Conservation (phyloP, 53 echinoderm and acorn worm species). For the Henricia sp. region DNA sequence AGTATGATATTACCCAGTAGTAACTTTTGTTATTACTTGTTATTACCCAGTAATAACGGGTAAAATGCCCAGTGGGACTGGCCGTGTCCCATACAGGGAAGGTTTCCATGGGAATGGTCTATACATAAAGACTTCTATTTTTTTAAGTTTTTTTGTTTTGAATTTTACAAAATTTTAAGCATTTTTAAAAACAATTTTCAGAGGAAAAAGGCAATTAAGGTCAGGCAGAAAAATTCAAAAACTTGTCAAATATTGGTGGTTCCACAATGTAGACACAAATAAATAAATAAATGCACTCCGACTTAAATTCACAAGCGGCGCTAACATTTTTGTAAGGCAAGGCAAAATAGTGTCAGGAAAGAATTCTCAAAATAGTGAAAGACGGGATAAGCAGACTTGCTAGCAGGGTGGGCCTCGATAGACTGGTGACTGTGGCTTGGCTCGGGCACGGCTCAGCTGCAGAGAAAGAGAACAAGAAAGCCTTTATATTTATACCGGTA, state of each 20-base stretch:
- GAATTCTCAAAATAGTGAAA: constrained; percentile 22
- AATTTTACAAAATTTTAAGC: too few relatives aligned
- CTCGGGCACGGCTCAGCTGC: constrained; percentile 49
- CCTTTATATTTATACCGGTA: neutral
- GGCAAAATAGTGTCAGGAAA: constrained; percentile 19
- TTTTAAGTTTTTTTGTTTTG: too few relatives aligned
- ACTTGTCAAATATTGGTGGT: too few relatives aligned
- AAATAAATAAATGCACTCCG: neutral
- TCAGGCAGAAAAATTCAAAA: neutral
- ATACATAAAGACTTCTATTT: too few relatives aligned
- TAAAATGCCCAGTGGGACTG: too few relatives aligned
- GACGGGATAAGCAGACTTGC: constrained; percentile 12
- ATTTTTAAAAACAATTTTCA: too few relatives aligned
- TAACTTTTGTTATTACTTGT: too few relatives aligned
- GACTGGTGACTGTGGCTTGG: neutral
- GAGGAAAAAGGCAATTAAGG: neutral
- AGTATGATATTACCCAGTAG: too few relatives aligned
- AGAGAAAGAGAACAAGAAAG: neutral
- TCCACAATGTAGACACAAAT: too few relatives aligned
- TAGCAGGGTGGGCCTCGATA: constrained; percentile 37
- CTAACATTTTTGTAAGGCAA: constrained; percentile 16
- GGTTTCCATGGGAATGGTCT: too few relatives aligned
- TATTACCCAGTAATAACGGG: too few relatives aligned
- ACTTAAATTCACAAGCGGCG: neutral
- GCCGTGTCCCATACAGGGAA: too few relatives aligned